Conservation (phyloP, 2,888 invertebrate genomes). For the Lasioglossum pauxillum region DNA sequence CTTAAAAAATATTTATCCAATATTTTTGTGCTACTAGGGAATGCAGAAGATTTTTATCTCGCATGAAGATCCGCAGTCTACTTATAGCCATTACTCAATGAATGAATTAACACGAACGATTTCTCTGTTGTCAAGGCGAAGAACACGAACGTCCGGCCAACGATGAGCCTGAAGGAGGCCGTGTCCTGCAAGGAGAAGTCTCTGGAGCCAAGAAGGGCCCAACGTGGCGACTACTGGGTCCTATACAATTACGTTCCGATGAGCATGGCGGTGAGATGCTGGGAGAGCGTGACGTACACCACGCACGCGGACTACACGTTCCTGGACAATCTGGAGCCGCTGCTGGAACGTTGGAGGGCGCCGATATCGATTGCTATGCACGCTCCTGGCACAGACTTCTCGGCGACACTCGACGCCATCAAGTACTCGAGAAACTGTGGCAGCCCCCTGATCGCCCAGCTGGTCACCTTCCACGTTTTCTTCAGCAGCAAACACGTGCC, state of each 20-base stretch:
- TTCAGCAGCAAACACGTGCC: slow-evolving; percentile 95
- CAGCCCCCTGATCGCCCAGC: slow-evolving; percentile 90
- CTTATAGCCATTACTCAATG: too few species aligned
- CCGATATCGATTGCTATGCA: slow-evolving; percentile 95
- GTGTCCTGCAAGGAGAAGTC: slow-evolving; percentile 89
- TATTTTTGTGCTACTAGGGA: too few species aligned
- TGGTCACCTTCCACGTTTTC: slow-evolving; percentile 95
- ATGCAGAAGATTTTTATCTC: too few species aligned
- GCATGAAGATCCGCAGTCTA: too few species aligned
- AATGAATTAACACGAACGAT: background rate
- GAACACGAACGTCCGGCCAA: slow-evolving; percentile 58
- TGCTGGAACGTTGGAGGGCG: slow-evolving; percentile 94
- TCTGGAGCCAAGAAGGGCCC: slow-evolving; percentile 87
- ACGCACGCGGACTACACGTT: slow-evolving; percentile 97
- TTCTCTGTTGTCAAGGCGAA: slow-evolving; percentile 47
- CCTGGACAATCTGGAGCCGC: slow-evolving; percentile 94
- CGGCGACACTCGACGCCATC: slow-evolving; percentile 91
- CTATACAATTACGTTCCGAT: slow-evolving; percentile 94
- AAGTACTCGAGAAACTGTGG: slow-evolving; percentile 92
- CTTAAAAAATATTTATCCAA: too few species aligned
- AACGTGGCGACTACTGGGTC: slow-evolving; percentile 94
- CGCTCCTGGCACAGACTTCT: slow-evolving; percentile 93
- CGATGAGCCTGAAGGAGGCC: slow-evolving; percentile 84
- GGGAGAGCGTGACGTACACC: slow-evolving; percentile 95
- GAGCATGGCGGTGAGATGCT: slow-evolving; percentile 88